Evolutionary conservation across 2,888 invertebrate species (phyloP).

Genomic region (Hypsopygia costalis): DNA sequence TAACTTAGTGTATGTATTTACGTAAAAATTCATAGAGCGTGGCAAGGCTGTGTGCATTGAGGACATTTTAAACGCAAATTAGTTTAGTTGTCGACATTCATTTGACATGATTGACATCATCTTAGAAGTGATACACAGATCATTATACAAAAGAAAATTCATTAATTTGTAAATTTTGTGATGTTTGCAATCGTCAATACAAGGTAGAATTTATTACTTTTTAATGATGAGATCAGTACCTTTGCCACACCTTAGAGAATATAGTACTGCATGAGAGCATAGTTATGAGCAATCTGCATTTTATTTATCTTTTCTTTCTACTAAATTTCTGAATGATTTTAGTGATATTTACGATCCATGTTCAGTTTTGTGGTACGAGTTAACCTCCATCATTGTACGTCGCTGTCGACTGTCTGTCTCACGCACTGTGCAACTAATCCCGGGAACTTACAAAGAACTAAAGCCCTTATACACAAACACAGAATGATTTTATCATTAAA

Average conservation of each 20-base stretch:
- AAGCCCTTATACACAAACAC: conserved; percentile 29
- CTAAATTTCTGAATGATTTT: conserved; percentile 49
- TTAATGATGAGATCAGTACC: conserved; percentile 72
- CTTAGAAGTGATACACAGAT: conserved; percentile 68
- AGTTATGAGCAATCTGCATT: conserved; percentile 53
- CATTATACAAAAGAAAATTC: conserved; percentile 59
- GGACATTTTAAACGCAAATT: conserved; percentile 79
- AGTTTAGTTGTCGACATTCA: conserved; percentile 73
- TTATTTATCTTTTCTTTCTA: conserved; percentile 37
- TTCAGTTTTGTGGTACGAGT: conserved; percentile 42
- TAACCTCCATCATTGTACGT: conserved; percentile 63
- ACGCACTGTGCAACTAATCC: conserved; percentile 40
- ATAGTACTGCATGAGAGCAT: conserved; percentile 65
- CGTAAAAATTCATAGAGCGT: conserved; percentile 81
- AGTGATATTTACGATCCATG: conserved; percentile 39
- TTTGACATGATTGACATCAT: conserved; percentile 69
- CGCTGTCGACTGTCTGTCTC: conserved; percentile 54
- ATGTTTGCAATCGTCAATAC: conserved; percentile 59
- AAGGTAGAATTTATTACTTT: conserved; percentile 63
- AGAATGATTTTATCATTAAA: conserved; percentile 19
- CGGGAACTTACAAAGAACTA: conserved; percentile 60
- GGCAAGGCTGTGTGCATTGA: conserved; percentile 87
- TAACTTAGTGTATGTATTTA: conserved; percentile 76
- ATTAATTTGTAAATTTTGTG: conserved; percentile 49
- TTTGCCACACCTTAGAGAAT: conserved; percentile 81